Evolutionary conservation across 2,113 vertebrate species (phyloP).

Genomic region (Himantopus leucocephalus): DNA sequence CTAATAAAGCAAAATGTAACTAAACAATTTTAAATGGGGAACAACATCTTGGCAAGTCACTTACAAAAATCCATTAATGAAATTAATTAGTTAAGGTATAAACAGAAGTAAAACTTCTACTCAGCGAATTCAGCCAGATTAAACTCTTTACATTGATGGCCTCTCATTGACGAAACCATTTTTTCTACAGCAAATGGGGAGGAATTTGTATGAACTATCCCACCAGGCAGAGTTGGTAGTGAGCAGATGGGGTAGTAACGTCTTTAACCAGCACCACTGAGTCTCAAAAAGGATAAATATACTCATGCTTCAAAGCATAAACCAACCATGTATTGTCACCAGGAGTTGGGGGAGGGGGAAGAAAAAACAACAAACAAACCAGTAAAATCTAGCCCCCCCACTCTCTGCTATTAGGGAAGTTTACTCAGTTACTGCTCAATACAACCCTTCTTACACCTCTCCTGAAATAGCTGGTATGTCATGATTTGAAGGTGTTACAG

Average conservation of each 20-base stretch:
- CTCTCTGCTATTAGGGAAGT: background rate
- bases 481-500: background rate
- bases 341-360: background rate
- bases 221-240: background rate
- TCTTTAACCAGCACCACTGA: background rate
- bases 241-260: background rate
- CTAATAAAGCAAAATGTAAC: background rate
- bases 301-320: constrained; percentile 2
- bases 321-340: background rate
- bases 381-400: background rate
- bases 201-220: background rate
- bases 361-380: background rate
- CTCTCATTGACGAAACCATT: background rate
- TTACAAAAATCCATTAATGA: background rate
- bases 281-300: constrained; percentile 13
- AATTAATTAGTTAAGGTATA: constrained; percentile 25
- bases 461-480: background rate
- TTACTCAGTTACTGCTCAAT: background rate
- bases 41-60: background rate
- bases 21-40: background rate
- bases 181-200: background rate
- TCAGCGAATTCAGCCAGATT: background rate
- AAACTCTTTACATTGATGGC: background rate
- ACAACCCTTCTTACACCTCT: background rate
- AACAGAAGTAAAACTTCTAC: background rate